Evolutionary conservation across 2,797 vertebrate genomes (phyloP), one percentile per base, ranked within the genome.

Genomic region (Toxotes lorentzi): DNA sequence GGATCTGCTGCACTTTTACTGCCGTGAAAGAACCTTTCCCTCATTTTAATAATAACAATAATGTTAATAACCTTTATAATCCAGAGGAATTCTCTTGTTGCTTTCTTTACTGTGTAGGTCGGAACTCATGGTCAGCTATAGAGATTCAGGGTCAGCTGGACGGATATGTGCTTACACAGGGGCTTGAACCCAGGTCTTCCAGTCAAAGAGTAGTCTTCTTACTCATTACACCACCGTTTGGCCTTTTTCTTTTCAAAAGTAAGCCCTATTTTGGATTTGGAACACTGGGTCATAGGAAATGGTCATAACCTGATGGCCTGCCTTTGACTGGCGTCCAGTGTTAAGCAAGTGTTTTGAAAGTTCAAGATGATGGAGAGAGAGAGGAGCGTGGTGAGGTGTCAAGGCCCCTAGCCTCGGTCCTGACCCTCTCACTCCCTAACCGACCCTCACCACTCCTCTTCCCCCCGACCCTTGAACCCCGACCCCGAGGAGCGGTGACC

Each of bases 391-490:
- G 89, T 82, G 63, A 89, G 72, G 81, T 91, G 90, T 93, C 87
- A 47, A 51, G 81, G 90, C 84, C 89, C 40, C 24, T 10, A 45
- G 48, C 79, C 86, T 56, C 62, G 1, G 68, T 70, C 74, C 86
- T 90, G 91, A 94, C 91, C 90, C 88, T 84, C 73, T 73, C 73
- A 72, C 86, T 92, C 82, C 79, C 79, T 4, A 14, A 4, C 76
- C 80, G 43, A 87, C 90, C 91, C 81, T 79, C 73, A 72, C 48
- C 86, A 82, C 89, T 91, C 88, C 87, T 88, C 91, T 81, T 85
- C 73, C 88, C 83, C 58, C 77, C 77, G 85, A 91, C 90, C 92
- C 91, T 78, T 94, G 92, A 94, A 90, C 91, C 78, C 81, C n/a
- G 83, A 85, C 82, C 81, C 56, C 0, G 76, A 71, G 78, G 76